Evolutionary conservation across 2,797 vertebrate genomes (phyloP).

Genomic region (Centroberyx gerrardi): DNA sequence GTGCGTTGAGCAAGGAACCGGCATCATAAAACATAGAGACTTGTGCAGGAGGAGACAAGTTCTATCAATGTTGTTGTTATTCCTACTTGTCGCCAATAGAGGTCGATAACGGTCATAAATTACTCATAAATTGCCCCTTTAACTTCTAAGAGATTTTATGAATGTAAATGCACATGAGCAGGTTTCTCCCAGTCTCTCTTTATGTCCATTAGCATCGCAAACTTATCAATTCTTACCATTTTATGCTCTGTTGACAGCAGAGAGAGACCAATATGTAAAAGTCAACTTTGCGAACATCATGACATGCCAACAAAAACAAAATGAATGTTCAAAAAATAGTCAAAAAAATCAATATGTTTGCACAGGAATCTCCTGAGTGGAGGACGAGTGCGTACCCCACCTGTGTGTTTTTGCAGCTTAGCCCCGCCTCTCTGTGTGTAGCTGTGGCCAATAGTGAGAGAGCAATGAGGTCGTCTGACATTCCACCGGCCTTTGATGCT

Average conservation of each 20-base stretch:
- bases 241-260: slow-evolving; percentile 24
- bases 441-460: slow-evolving; percentile 13
- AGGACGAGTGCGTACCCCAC: slow-evolving; percentile 1
- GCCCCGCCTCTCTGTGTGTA: not conserved
- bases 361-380: not conserved
- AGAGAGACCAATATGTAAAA: slow-evolving; percentile 43
- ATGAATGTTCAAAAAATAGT: slow-evolving; percentile 31
- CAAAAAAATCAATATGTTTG: slow-evolving; percentile 27
- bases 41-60: too few relatives aligned
- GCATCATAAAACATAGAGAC: too few relatives aligned
- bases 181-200: not conserved
- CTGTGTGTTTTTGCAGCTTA: slow-evolving; percentile 19
- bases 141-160: not conserved
- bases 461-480: slow-evolving; percentile 19
- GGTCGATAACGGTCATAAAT: not conserved
- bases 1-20: too few relatives aligned
- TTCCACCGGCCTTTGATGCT: not conserved
- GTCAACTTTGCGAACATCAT: not conserved
- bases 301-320: slow-evolving; percentile 30
- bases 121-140: not conserved
- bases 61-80: too few relatives aligned
- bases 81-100: too few relatives aligned
- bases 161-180: not conserved
- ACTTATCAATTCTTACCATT: slow-evolving; percentile 19
- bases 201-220: slow-evolving; percentile 6